Evolutionary conservation across 2,888 invertebrate species (phyloP), one percentile per base, ranked within the genome.

Genomic region (Cyclophora albipunctata): DNA sequence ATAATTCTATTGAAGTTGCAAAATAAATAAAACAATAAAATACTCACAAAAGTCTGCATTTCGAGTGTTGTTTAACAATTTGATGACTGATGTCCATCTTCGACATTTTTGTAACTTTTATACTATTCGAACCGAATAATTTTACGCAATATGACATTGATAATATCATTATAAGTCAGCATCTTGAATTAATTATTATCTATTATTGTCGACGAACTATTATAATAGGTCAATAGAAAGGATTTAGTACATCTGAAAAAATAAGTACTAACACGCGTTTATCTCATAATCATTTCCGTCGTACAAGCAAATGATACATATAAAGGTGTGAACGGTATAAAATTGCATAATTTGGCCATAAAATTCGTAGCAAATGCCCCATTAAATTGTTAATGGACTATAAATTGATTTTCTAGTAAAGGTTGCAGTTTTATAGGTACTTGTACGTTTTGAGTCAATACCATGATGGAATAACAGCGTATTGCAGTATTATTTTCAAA

Each of bases 11-110:
- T n/a, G 5, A 37, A 37, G 4, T 37, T 37, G 2, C 37, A 5
- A 20, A 49, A 7, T 33, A 41, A 47, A 45, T 45, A 5, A 47
- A 35, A 45, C 45, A 40, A 45, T 34, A 34, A 3, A 50, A 44
- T 20, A 74, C 81, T 79, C 59, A 81, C 82, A 65, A 63, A 46
- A 41, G 67, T 76, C 69, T 81, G 81, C 81, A 82, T 81, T 68
- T 67, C 77, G 54, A 57, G 51, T 54, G 52, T 48, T 55, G 57
- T 51, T 60, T 62, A 62, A 58, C 60, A 58, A 51, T 57, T 49
- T 45, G 55, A 49, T 59, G 62, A 73, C 67, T 76, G 69, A 74
- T 75, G 60, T 59, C 58, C 62, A 48, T 57, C 50, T 49, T 50
- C 50, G 61, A 56, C 45, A 34, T 48, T 52, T 59, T 68, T 63